These are phyloP conservation scores for Brachyhypopomus occidentalis DNA, from an alignment of 2,113 vertebrate genomes.

Conservation along the genomic window DNA sequence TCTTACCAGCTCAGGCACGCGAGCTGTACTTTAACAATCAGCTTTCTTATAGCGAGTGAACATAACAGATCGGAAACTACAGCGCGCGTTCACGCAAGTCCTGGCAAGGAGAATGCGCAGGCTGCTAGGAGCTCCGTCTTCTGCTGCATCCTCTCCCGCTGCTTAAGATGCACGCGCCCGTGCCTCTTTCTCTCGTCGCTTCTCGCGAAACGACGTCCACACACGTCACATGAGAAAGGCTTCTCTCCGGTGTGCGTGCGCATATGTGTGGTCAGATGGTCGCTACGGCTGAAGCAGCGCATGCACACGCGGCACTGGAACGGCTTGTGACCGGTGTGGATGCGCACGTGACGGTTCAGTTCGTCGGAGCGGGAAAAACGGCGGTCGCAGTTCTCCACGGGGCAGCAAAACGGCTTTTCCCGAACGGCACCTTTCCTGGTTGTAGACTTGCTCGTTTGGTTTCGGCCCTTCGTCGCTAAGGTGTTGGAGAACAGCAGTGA, in stretches of 20 bases:
- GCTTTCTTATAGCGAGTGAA: not conserved
- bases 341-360: conserved; percentile 91
- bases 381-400: conserved; percentile 84
- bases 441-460: conserved; percentile 19
- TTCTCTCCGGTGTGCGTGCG: conserved; percentile 95
- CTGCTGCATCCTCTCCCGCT: conserved; percentile 63
- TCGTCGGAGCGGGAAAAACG: conserved; percentile 93
- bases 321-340: conserved; percentile 96
- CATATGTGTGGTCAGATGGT: conserved; percentile 97
- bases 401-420: conserved; percentile 88
- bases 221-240: conserved; percentile 94
- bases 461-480: conserved; percentile 15
- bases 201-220: conserved; percentile 89
- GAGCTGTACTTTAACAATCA: conserved; percentile 24
- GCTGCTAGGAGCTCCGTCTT: conserved; percentile 51
- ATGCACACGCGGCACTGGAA: conserved; percentile 94
- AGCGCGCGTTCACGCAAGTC: conserved; percentile 32
- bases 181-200: conserved; percentile 92
- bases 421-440: conserved; percentile 62
- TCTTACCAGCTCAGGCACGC: conserved; percentile 3
- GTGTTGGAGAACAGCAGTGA: conserved; percentile 37
- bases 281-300: conserved; percentile 94
- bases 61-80: not conserved
- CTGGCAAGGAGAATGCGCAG: conserved; percentile 47
- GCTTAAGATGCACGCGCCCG: conserved; percentile 92